Evolutionary conservation across 2,113 vertebrate species (phyloP), one percentile per base, ranked within the genome.

Genomic region (Callipepla californica): DNA sequence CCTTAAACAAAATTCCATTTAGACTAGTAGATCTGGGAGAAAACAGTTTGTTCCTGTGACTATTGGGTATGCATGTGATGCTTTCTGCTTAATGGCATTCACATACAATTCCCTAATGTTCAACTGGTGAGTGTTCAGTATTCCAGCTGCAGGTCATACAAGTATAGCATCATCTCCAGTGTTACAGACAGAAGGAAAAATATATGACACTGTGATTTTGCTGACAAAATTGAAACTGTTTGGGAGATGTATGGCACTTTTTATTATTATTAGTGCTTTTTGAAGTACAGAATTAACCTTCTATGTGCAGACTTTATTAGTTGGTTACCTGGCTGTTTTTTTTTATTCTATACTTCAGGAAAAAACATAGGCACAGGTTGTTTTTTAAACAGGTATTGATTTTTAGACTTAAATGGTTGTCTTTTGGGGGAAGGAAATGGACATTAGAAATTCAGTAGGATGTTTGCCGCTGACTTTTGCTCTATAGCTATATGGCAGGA

Each of bases 31-130:
- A 11, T 55, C 42, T 87, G 53, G 15, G 14, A 77, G 55, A 50
- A 15, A 8, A 22, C 42, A 1, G 11, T 61, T 47, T 80, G 40
- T 50, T 93, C 38, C 18, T 69, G 1, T 26, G 13, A 23, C 2
- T 84, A 0, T 28, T 59, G 19, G 0, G 0, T 30, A 7, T 50
- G 18, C 13, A 2, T 7, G 13, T 16, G 51, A 65, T 57, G 2
- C 28, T 44, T 44, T 55, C 59, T 48, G 22, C 57, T 68, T n/a
- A 38, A 26, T 40, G 11, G 36, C 30, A 8, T 57, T 84, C 63
- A 13, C 51, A 13, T 75, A 67, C 51, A 34, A 2, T 66, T 76
- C 13, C 19, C 69, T 32, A 45, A 32, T 34, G 8, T 61, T 48
- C 48, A 7, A 0, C 1, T 70, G 50, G 25, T 48, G 53, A 82